Evolutionary conservation across 1,140 invertebrate species (phyloP).

Genomic region (Lineus longissimus): DNA sequence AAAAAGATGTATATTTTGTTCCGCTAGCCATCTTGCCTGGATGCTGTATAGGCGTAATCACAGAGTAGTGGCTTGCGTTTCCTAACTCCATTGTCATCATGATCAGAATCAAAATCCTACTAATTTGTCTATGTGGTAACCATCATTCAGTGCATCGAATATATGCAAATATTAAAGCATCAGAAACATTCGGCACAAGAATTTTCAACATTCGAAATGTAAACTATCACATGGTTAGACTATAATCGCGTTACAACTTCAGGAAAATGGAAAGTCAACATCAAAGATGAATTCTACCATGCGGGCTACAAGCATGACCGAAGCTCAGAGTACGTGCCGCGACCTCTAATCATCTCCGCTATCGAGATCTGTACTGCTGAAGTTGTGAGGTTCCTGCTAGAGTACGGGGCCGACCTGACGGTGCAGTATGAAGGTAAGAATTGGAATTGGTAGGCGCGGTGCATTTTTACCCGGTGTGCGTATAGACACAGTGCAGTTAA

Average conservation of each 20-base stretch:
- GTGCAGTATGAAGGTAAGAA: slow-evolving; percentile 26
- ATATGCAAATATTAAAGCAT: too few species aligned
- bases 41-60: too few species aligned
- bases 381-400: slow-evolving; percentile 24
- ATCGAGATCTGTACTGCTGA: slow-evolving; percentile 29
- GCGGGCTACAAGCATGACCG: slow-evolving; percentile 24
- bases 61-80: too few species aligned
- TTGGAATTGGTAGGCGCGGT: too few species aligned
- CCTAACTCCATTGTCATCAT: too few species aligned
- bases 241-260: too few species aligned
- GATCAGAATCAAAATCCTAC: too few species aligned
- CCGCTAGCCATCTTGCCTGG: neutral
- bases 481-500: neutral
- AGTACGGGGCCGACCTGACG: slow-evolving; percentile 25
- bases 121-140: too few species aligned
- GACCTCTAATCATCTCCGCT: slow-evolving; percentile 26
- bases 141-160: too few species aligned
- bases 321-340: slow-evolving; percentile 26
- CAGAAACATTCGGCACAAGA: too few species aligned
- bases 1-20: neutral
- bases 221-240: too few species aligned
- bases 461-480: neutral
- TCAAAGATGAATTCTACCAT: slow-evolving; percentile 22
- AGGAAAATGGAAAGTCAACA: slow-evolving; percentile 27
- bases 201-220: too few species aligned